These are phyloP conservation scores for Dipodomys ordii DNA, from an alignment of 2,113 vertebrate species.

Conservation along the genomic window DNA sequence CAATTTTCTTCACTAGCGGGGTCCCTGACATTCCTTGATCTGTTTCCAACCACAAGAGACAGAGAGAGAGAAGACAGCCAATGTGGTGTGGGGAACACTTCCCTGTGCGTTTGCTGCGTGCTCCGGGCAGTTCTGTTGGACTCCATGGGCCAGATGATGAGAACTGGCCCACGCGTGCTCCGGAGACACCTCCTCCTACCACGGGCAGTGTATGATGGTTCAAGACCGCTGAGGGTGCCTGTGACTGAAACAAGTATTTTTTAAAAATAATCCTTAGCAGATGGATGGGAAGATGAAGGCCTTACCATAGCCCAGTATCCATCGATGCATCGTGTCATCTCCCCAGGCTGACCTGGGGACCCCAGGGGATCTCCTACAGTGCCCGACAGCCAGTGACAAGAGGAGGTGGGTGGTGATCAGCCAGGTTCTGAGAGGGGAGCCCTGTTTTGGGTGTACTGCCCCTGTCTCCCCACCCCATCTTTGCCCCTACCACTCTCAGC, in stretches of 20 bases:
- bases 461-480: fast-evolving
- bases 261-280: slow-evolving; percentile 57
- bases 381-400: neutral
- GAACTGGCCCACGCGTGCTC: fast-evolving
- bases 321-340: slow-evolving; percentile 6
- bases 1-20: neutral
- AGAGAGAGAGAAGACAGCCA: no score
- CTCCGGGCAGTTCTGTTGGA: fast-evolving
- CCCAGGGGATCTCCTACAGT: no score
- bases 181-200: fast-evolving
- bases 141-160: fast-evolving
- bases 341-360: no score
- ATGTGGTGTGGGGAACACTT: fast-evolving
- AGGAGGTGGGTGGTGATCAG: neutral
- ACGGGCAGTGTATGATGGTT: neutral
- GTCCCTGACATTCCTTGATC: neutral
- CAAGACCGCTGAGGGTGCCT: neutral
- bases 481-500: no score
- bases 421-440: neutral
- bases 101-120: fast-evolving
- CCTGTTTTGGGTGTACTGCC: fast-evolving
- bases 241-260: slow-evolving; percentile 40
- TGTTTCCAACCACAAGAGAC: neutral
- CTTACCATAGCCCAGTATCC: slow-evolving; percentile 45
- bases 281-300: slow-evolving; percentile 75